These are phyloP conservation scores for Isurus oxyrinchus DNA, from an alignment of 2,113 vertebrate species.

Conservation along the genomic window DNA sequence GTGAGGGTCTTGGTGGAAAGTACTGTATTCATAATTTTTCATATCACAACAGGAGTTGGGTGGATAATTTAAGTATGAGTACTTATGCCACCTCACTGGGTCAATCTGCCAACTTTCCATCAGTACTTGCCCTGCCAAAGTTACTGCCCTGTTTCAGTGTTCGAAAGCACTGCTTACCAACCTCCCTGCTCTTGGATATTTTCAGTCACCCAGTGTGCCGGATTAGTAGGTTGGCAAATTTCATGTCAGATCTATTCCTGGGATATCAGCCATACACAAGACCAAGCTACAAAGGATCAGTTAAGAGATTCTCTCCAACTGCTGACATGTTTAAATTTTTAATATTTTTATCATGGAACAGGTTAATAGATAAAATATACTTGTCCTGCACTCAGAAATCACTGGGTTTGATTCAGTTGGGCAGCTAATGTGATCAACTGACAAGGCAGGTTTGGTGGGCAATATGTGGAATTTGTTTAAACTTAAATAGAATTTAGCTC, in stretches of 20 bases:
- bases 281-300: neutral
- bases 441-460: neutral
- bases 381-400: neutral
- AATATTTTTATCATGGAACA: neutral
- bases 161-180: neutral
- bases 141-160: neutral
- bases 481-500: neutral
- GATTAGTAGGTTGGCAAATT: neutral
- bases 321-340: neutral
- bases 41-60: neutral
- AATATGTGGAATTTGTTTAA: neutral
- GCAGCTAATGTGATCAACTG: neutral
- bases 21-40: neutral
- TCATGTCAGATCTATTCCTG: neutral
- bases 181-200: neutral
- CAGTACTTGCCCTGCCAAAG: neutral
- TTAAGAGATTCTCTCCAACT: neutral
- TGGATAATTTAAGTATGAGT: neutral
- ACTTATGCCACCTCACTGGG: neutral
- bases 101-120: neutral
- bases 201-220: neutral
- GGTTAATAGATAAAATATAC: neutral
- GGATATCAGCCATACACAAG: neutral
- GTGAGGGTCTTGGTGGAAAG: neutral
- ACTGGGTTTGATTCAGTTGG: neutral